Evolutionary conservation across 2,888 invertebrate species (phyloP).

Genomic region (Cephonodes hylas): DNA sequence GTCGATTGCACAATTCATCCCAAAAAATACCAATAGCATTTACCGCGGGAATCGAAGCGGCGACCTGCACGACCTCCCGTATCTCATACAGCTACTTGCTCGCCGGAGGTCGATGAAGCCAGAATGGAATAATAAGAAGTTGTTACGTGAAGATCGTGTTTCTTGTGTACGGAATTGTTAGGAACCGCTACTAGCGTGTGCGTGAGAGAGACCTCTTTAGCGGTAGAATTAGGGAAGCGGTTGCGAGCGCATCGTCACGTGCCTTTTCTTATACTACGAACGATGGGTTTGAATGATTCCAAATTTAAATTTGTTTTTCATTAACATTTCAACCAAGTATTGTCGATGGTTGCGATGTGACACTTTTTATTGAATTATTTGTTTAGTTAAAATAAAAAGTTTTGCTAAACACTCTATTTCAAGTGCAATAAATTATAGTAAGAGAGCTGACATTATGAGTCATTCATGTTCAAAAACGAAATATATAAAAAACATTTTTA

Average conservation of each 20-base stretch:
- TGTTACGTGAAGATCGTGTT: slow-evolving; percentile 2
- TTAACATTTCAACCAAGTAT: neutral
- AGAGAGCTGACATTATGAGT: too few relatives aligned
- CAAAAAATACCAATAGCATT: neutral
- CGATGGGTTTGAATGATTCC: neutral
- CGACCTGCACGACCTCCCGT: neutral
- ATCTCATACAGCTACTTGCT: neutral
- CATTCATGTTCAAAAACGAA: too few relatives aligned
- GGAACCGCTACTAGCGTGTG: slow-evolving; percentile 4
- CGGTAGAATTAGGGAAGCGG: slow-evolving; percentile 4
- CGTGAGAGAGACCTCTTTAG: neutral
- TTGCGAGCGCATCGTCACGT: neutral
- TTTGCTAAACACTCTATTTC: too few relatives aligned
- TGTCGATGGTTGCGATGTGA: neutral
- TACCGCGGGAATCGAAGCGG: neutral
- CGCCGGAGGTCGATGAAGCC: neutral
- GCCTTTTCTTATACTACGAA: neutral
- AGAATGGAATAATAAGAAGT: slow-evolving; percentile 4
- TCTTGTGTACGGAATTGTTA: slow-evolving; percentile 5
- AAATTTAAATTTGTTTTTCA: neutral
- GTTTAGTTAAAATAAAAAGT: too few relatives aligned
- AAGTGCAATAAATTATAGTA: too few relatives aligned
- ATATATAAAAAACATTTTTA: too few relatives aligned
- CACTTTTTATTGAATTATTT: too few relatives aligned
- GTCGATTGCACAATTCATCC: neutral